Evolutionary conservation across 92 coral and sea anemone species (phyloP).

Genomic region (Epizoanthus stellaris): DNA sequence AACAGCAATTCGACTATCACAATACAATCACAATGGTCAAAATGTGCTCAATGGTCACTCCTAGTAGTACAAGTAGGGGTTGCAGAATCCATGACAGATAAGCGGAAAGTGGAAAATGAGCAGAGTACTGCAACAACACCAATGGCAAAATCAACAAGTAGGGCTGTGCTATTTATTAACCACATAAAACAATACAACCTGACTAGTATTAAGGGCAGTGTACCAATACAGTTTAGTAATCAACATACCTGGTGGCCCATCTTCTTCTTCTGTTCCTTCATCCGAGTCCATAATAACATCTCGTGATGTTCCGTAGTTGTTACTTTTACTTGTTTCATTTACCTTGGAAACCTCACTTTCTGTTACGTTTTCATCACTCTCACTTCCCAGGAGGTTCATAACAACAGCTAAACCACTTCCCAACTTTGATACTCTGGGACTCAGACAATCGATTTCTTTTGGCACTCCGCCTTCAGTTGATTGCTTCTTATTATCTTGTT

Average conservation of each 20-base stretch:
- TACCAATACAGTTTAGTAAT: background rate
- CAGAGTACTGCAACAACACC: too few species aligned
- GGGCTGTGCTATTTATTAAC: background rate
- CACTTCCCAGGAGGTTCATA: constrained; percentile 26
- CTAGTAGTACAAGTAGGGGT: too few species aligned
- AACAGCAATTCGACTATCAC: too few species aligned
- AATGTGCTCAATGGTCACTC: too few species aligned
- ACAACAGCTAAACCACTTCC: constrained; percentile 31
- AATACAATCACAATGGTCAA: too few species aligned
- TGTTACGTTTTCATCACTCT: constrained; percentile 13
- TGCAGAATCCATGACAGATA: too few species aligned
- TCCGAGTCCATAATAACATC: background rate
- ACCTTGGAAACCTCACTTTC: background rate
- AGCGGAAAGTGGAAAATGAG: too few species aligned
- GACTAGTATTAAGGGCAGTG: too few species aligned
- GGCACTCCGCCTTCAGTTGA: background rate
- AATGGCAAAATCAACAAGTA: too few species aligned
- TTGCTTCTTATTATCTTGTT: background rate
- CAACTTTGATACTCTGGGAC: constrained; percentile 10
- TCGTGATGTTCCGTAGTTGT: background rate
- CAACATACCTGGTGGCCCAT: constrained; percentile 17
- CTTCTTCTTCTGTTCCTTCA: constrained; percentile 40
- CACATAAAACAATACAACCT: background rate
- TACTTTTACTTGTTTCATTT: background rate
- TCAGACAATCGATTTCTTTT: background rate